These are phyloP conservation scores for Atrichornis clamosus DNA, from an alignment of 2,113 vertebrate species.

Conservation along the genomic window DNA sequence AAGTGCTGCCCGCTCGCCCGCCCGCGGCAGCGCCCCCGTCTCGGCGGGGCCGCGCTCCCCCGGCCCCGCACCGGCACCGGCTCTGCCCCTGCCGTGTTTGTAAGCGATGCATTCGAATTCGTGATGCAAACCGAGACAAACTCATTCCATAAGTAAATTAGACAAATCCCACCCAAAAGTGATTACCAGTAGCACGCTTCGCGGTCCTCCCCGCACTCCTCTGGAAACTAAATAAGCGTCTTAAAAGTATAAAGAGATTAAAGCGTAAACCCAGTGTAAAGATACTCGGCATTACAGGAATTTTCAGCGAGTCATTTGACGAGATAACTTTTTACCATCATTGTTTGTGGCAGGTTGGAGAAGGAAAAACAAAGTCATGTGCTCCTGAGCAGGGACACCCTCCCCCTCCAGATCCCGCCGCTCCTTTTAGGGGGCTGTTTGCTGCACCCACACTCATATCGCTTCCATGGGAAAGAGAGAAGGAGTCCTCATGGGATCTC, in stretches of 20 bases:
- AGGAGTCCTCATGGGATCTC: neutral
- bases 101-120: neutral
- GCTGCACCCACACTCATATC: neutral
- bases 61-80: neutral
- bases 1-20: neutral
- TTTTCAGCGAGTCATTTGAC: neutral
- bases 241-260: constrained; percentile 36
- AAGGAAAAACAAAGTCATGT: neutral
- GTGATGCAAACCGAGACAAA: neutral
- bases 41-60: neutral
- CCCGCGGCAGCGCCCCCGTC: neutral
- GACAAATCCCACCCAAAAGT: constrained; percentile 12
- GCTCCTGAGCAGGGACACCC: neutral
- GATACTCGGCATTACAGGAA: neutral
- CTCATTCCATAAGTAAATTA: neutral
- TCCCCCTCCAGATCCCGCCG: neutral
- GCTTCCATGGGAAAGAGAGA: neutral
- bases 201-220: neutral
- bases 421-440: neutral
- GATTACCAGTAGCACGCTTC: neutral
- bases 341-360: neutral
- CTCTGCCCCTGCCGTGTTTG: neutral
- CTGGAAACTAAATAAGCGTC: constrained; percentile 16
- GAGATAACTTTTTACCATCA: neutral
- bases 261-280: neutral